Evolutionary conservation across 2,888 invertebrate genomes (phyloP).

Genomic region (Caenorhabditis macrosperma): DNA sequence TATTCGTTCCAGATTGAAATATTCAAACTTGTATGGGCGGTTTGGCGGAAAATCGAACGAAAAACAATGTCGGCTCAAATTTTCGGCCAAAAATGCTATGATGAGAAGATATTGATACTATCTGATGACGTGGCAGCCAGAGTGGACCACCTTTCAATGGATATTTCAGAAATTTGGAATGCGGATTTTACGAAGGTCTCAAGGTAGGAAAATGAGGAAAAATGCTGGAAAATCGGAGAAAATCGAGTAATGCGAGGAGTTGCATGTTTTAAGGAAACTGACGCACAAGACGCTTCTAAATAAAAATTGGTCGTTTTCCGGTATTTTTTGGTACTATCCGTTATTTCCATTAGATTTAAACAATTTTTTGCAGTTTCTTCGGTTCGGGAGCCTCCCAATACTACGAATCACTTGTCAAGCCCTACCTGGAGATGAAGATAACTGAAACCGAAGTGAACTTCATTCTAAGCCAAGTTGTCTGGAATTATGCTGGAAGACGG

Average conservation of each 20-base stretch:
- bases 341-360: background rate
- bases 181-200: background rate
- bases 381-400: background rate
- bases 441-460: constrained; percentile 10
- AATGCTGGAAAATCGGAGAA: background rate
- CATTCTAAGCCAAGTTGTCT: constrained; percentile 22
- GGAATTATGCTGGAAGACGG: constrained; percentile 31
- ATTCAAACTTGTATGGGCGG: constrained; percentile 43
- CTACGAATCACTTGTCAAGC: constrained; percentile 18
- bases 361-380: background rate
- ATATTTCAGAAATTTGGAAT: background rate
- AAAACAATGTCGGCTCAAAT: constrained; percentile 20
- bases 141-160: background rate
- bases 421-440: constrained; percentile 2
- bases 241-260: background rate
- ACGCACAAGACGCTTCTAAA: no score
- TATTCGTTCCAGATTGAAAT: constrained; percentile 37
- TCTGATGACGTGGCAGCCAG: background rate
- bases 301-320: no score
- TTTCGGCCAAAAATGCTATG: constrained; percentile 26
- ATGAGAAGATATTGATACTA: constrained; percentile 19
- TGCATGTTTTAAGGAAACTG: no score
- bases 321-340: no score
- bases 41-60: constrained; percentile 39
- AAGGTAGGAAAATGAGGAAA: background rate